These are phyloP conservation scores for Drosophila sechellia DNA, from an alignment of 1,140 invertebrate species.

Conservation along the genomic window DNA sequence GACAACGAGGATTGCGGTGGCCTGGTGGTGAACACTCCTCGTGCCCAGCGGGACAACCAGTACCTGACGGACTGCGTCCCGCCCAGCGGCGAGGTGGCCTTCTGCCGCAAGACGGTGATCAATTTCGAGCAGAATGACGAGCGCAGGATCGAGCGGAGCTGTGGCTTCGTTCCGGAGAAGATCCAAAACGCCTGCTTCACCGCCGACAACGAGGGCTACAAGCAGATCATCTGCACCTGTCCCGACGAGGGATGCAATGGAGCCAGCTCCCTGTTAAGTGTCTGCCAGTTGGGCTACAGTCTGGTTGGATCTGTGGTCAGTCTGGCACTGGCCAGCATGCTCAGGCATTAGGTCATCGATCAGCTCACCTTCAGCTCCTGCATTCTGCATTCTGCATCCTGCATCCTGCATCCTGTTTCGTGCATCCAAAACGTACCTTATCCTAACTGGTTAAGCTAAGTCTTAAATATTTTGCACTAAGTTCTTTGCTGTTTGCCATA, in stretches of 20 bases:
- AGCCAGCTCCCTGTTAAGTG: conserved; percentile 37
- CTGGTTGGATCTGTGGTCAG: conserved; percentile 33
- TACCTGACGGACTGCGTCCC: conserved; percentile 63
- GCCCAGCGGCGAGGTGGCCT: conserved; percentile 26
- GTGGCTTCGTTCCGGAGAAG: conserved; percentile 85
- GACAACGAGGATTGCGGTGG: conserved; percentile 89
- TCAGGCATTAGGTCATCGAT: conserved; percentile 32
- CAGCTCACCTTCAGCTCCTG: not conserved
- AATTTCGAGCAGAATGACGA: conserved; percentile 84
- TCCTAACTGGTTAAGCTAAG: conserved; percentile 37
- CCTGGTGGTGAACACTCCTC: conserved; percentile 65
- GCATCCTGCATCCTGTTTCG: not conserved
- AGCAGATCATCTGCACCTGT: conserved; percentile 86
- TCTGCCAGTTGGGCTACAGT: conserved; percentile 32
- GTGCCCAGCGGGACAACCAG: conserved; percentile 62
- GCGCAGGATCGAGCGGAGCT: conserved; percentile 85
- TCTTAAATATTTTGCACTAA: conserved; percentile 40
- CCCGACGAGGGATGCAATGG: conserved; percentile 86
- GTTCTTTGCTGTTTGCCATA: conserved; percentile 34
- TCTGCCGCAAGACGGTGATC: conserved; percentile 76
- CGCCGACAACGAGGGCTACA: conserved; percentile 86
- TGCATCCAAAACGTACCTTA: conserved; percentile 39
- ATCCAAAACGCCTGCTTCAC: conserved; percentile 85
- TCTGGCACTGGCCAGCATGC: conserved; percentile 25
- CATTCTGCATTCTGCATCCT: not conserved